Conservation (phyloP, 1,140 invertebrate genomes). For the Zelostemma sp. region DNA sequence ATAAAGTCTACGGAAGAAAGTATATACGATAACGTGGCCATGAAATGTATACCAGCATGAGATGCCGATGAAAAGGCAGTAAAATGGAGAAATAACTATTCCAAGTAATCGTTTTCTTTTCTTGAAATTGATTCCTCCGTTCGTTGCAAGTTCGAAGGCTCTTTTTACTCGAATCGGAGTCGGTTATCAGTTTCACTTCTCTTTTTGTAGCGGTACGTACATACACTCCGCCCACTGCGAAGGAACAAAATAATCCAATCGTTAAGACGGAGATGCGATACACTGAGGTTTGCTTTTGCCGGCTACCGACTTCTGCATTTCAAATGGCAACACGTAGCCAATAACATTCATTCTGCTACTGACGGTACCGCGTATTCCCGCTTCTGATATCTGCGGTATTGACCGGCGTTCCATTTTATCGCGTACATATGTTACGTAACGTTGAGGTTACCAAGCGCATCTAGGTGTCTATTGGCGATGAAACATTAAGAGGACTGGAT, state of each 20-base stretch:
- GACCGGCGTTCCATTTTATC: conserved; percentile 1
- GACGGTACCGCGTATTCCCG: conserved; percentile 9
- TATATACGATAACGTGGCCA: too few relatives aligned
- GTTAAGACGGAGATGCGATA: too few relatives aligned
- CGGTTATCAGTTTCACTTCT: conserved; percentile 3
- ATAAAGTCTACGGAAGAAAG: too few relatives aligned
- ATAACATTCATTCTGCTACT: conserved; percentile 19
- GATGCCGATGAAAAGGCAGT: conserved; percentile 36
- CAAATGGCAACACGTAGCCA: conserved; percentile 22
- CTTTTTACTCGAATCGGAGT: conserved; percentile 3
- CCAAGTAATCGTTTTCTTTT: conserved; percentile 26
- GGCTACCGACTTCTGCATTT: conserved; percentile 9
- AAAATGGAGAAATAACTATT: conserved; percentile 34
- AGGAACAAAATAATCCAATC: too few relatives aligned
- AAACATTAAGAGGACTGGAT: neutral
- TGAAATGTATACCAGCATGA: conserved; percentile 35
- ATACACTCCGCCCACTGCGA: conserved; percentile 2
- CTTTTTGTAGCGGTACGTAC: neutral
- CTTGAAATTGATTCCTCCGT: conserved; percentile 32
- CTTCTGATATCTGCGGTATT: conserved; percentile 12
- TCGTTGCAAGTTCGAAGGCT: neutral
- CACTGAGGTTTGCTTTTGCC: too few relatives aligned
- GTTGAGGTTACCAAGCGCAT: neutral
- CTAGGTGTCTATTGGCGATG: neutral
- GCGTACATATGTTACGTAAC: neutral